Conservation (phyloP, 2,888 invertebrate genomes). For the Prosopocoilus inquinatus region DNA sequence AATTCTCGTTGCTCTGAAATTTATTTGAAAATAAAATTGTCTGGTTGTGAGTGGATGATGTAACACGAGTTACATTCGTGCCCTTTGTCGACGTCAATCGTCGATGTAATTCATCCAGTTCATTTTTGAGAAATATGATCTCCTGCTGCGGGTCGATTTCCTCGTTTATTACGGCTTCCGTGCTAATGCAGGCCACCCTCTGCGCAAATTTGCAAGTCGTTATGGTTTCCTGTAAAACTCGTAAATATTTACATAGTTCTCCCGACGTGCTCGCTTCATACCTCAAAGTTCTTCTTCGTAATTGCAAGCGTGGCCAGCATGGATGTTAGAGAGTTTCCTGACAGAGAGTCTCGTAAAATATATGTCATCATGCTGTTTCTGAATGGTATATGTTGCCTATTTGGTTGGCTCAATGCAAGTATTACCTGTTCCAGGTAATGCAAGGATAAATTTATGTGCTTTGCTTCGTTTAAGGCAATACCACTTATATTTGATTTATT, state of each 20-base stretch:
- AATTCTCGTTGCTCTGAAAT: conserved; percentile 23
- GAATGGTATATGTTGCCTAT: conserved; percentile 48
- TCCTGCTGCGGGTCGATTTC: conserved; percentile 48
- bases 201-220: conserved; percentile 58
- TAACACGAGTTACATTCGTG: conserved; percentile 11
- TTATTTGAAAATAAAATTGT: not conserved
- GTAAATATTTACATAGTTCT: not conserved
- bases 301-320: conserved; percentile 54
- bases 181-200: conserved; percentile 53
- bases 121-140: conserved; percentile 48
- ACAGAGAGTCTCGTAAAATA: conserved; percentile 54
- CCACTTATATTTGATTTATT: conserved; percentile 53
- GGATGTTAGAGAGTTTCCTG: conserved; percentile 56
- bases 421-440: conserved; percentile 57
- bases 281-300: conserved; percentile 33
- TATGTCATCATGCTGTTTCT: conserved; percentile 57
- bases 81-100: conserved; percentile 14
- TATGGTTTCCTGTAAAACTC: conserved; percentile 51
- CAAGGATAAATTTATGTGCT: conserved; percentile 56
- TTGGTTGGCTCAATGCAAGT: conserved; percentile 45
- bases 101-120: conserved; percentile 45
- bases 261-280: conserved; percentile 10
- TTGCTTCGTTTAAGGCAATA: conserved; percentile 52
- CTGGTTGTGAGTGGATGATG: not conserved
- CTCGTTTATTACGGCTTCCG: conserved; percentile 50